Conservation (phyloP, 2,888 invertebrate species). For the Agapostemon virescens region DNA sequence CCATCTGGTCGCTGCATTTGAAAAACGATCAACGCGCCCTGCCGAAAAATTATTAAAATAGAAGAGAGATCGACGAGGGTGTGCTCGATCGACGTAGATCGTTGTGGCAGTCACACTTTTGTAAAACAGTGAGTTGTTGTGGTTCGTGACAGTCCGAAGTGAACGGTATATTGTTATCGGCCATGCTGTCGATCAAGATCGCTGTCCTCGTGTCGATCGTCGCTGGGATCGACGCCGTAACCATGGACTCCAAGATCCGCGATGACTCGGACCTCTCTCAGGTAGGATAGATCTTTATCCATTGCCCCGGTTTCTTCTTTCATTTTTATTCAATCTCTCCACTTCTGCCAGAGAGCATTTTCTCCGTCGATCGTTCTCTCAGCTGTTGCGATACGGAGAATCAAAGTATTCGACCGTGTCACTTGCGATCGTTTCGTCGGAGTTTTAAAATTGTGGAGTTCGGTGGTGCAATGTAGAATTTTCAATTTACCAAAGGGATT, state of each 20-base stretch:
- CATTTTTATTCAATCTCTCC: not conserved
- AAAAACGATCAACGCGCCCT: slow-evolving; percentile 17
- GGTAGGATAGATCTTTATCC: slow-evolving; percentile 49
- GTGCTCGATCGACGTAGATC: slow-evolving; percentile 12
- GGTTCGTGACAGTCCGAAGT: slow-evolving; percentile 43
- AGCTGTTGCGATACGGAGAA: too few species aligned
- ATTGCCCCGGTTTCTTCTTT: too few species aligned
- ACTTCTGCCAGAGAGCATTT: too few species aligned
- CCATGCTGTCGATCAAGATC: slow-evolving; percentile 47
- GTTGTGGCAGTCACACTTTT: not conserved
- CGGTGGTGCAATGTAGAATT: too few species aligned
- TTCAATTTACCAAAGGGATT: too few species aligned
- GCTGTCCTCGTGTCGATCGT: slow-evolving; percentile 49
- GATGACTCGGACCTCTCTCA: slow-evolving; percentile 76
- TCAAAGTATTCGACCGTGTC: too few species aligned
- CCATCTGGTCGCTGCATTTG: slow-evolving; percentile 35
- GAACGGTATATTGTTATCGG: slow-evolving; percentile 33
- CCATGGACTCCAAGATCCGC: slow-evolving; percentile 76
- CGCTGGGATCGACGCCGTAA: slow-evolving; percentile 51
- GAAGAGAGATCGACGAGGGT: not conserved
- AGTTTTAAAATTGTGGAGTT: too few species aligned
- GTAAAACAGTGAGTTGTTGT: slow-evolving; percentile 32
- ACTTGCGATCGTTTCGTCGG: too few species aligned
- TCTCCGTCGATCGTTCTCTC: too few species aligned
- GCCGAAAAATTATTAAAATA: too few species aligned